These are phyloP conservation scores for Chrysopilus asiliformis DNA, from an alignment of 2,888 invertebrate genomes.

Conservation along the genomic window DNA sequence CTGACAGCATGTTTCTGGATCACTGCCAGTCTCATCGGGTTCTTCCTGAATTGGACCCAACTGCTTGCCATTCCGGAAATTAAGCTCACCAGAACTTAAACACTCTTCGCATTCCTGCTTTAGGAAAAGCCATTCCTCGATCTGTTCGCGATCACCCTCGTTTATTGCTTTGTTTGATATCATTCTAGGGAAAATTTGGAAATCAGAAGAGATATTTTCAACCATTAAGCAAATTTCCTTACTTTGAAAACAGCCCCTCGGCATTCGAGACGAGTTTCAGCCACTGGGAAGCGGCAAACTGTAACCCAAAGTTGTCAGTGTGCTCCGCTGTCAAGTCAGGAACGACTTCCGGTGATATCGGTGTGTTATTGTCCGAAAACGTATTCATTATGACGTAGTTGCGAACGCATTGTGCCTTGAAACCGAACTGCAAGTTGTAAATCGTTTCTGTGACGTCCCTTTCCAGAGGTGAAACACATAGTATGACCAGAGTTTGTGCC, in stretches of 20 bases:
- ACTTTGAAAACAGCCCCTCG: constrained; percentile 59
- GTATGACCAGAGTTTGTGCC: constrained; percentile 57
- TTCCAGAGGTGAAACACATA: constrained; percentile 57
- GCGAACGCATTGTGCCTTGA: constrained; percentile 52
- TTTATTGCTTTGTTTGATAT: constrained; percentile 55
- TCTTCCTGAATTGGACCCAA: constrained; percentile 39
- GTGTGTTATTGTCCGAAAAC: constrained; percentile 50
- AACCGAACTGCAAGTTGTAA: constrained; percentile 52
- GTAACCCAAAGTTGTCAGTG: constrained; percentile 51
- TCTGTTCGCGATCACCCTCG: constrained; percentile 59
- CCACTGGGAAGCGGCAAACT: constrained; percentile 73
- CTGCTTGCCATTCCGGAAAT: constrained; percentile 25
- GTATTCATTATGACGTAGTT: constrained; percentile 60
- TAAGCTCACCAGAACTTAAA: constrained; percentile 33
- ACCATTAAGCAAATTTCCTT: constrained; percentile 20
- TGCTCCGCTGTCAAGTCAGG: constrained; percentile 11
- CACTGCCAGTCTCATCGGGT: constrained; percentile 46
- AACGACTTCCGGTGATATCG: constrained; percentile 31
- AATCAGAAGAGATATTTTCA: constrained; percentile 2
- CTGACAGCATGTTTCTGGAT: constrained; percentile 40
- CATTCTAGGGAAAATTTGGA: constrained; percentile 32
- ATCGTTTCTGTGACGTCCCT: constrained; percentile 54
- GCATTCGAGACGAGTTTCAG: constrained; percentile 72
- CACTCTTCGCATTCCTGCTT: constrained; percentile 83
- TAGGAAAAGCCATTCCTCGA: constrained; percentile 69